phyloP scores from a whole-genome alignment of 2,113 vertebrate genomes.

The Tychaedon coryphoeus region DNA sequence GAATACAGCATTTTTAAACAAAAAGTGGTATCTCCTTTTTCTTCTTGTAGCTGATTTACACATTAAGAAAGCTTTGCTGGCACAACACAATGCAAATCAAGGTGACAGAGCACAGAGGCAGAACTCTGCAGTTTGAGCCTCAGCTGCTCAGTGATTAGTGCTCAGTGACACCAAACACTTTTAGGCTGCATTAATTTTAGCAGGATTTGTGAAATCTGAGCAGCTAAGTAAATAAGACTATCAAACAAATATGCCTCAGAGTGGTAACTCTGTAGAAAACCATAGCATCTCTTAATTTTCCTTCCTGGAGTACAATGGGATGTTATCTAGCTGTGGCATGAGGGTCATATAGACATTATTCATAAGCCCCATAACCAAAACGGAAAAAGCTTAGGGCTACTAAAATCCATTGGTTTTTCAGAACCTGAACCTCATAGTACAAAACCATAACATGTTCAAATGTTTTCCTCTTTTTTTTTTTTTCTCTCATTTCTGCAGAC shows the following conservation, averaged over 20 bases:
- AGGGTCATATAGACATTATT: background rate
- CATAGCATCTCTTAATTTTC: background rate
- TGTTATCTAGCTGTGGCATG: background rate
- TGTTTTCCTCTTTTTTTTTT: background rate
- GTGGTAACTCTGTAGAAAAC: background rate
- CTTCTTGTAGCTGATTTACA: background rate
- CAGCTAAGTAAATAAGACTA: background rate
- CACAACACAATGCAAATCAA: background rate
- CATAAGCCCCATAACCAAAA: background rate
- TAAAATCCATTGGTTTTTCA: background rate
- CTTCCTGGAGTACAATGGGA: background rate
- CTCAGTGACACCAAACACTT: background rate
- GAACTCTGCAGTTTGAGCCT: background rate
- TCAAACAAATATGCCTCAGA: background rate
- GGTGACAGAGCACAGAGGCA: background rate
- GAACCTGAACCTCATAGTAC: background rate
- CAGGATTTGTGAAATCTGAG: background rate
- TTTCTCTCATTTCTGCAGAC: background rate
- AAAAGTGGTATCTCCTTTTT: background rate
- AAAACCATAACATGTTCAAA: background rate
- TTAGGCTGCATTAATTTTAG: background rate
- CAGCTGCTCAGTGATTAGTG: background rate
- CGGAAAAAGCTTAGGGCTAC: background rate
- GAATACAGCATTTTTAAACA: background rate
- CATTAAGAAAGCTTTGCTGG: background rate